These are phyloP conservation scores for Homarus gammarus DNA, from an alignment of 2,888 invertebrate genomes.

Conservation along the genomic window DNA sequence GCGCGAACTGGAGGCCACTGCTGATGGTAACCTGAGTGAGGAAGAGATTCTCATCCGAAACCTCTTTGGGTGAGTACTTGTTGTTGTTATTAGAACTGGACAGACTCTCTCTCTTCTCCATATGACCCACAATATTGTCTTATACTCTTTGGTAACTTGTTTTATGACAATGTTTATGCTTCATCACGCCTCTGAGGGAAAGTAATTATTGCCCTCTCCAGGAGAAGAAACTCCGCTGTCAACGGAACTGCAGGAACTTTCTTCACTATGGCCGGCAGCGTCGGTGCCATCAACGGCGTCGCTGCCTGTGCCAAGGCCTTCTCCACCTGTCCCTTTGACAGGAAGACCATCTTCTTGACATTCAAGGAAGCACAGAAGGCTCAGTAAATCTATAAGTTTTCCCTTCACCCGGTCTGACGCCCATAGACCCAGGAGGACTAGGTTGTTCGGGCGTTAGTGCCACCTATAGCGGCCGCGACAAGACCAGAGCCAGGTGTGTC, in stretches of 20 bases:
- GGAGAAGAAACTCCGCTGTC: conserved; percentile 11
- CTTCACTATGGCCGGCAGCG: conserved; percentile 34
- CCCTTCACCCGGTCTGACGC: background rate
- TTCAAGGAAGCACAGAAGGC: conserved; percentile 36
- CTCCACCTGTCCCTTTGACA: conserved; percentile 50
- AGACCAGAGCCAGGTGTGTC: no score
- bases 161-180: no score
- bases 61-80: conserved; percentile 36
- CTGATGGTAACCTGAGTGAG: conserved; percentile 25
- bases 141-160: no score
- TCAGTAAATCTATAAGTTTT: background rate
- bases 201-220: background rate
- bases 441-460: conserved; percentile 19
- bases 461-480: no score
- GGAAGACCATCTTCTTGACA: conserved; percentile 50
- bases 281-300: conserved; percentile 25
- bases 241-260: conserved; percentile 39
- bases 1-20: conserved; percentile 52
- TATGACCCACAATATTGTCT: no score
- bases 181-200: no score
- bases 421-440: conserved; percentile 35
- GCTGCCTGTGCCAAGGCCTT: conserved; percentile 44
- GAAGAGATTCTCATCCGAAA: conserved; percentile 50
- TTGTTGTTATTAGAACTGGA: no score
- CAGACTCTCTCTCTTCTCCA: no score